Evolutionary conservation across 2,888 invertebrate species (phyloP), one percentile per base, ranked within the genome.

Genomic region (Caenorhabditis wallacei): DNA sequence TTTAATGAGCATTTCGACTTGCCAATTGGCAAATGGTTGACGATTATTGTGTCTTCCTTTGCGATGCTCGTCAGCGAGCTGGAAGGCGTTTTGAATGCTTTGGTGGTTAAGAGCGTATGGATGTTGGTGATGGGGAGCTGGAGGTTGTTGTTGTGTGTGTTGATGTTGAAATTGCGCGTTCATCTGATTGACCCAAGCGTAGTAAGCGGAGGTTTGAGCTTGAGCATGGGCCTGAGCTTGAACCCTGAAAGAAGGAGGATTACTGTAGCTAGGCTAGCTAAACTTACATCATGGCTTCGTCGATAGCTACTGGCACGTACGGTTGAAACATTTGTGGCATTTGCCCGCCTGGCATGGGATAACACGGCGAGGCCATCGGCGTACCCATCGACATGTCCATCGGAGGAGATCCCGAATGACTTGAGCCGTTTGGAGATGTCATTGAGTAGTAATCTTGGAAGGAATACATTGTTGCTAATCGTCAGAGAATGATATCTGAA

Each of bases 1-100:
- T 1, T 8, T 22, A 3, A 2, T 18, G n/a, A 83, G 26, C 5
- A 57, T 30, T 7, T n/a, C 16, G 4, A 75, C 0, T 35, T 83
- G 83, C 16, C 10, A 8, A 0, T 20, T 2, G 11, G 69, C 48
- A 63, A 70, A 83, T 13, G 71, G 71, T 2, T 51, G 8, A 46
- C 54, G 37, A 22, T 10, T 35, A 10, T n/a, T n/a, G n/a, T n/a
- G n/a, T n/a, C n/a, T n/a, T n/a, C n/a, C 30, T 64, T 43, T 61
- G 13, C 40, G 22, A n/a, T 46, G 16, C n/a, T 30, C 16, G 1
- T 18, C 24, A 13, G n/a, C 18, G n/a, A 20, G n/a, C 13, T 53
- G 37, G 24, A 53, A 30, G 37, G 18, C 24, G 35, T 63, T 22
- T 4, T 63, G 63, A 24, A 24, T 22, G 7, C n/a, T 5, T 4